These are phyloP conservation scores for Lochmaea crataegi DNA, from an alignment of 2,888 invertebrate species.

Conservation along the genomic window DNA sequence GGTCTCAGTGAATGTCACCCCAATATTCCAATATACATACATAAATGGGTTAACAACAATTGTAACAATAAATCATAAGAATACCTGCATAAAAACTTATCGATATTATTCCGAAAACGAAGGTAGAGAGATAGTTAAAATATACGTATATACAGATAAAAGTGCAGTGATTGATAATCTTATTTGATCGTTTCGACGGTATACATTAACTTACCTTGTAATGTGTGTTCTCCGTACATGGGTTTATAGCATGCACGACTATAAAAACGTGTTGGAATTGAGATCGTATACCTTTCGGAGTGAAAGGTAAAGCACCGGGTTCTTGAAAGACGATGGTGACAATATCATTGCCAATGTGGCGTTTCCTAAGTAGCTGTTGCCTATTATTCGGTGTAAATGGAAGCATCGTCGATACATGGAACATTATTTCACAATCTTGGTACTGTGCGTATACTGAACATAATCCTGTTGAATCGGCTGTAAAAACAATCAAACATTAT, in stretches of 20 bases:
- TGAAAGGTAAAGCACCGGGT: slow-evolving; percentile 92
- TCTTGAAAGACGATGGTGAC: slow-evolving; percentile 96
- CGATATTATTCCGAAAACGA: no score
- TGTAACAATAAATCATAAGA: no score
- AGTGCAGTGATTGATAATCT: background rate
- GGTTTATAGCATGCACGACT: slow-evolving; percentile 88
- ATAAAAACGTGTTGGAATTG: slow-evolving; percentile 99
- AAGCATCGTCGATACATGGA: slow-evolving; percentile 96
- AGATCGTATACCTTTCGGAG: slow-evolving; percentile 92
- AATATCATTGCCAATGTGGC: slow-evolving; percentile 98
- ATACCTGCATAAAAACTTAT: no score
- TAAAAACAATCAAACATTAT: background rate
- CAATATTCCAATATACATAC: no score
- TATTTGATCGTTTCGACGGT: background rate
- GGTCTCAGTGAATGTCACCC: no score
- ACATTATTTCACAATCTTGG: slow-evolving; percentile 95
- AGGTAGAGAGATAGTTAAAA: no score
- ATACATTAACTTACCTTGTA: slow-evolving; percentile 72
- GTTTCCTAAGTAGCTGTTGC: slow-evolving; percentile 92
- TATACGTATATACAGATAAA: background rate
- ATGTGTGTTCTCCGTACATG: slow-evolving; percentile 90
- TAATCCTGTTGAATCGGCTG: slow-evolving; percentile 92
- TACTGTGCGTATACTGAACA: slow-evolving; percentile 93
- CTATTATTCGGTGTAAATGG: slow-evolving; percentile 96
- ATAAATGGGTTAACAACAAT: no score